These are phyloP conservation scores for Triops cancriformis DNA, from an alignment of 1,140 invertebrate genomes.

Conservation along the genomic window DNA sequence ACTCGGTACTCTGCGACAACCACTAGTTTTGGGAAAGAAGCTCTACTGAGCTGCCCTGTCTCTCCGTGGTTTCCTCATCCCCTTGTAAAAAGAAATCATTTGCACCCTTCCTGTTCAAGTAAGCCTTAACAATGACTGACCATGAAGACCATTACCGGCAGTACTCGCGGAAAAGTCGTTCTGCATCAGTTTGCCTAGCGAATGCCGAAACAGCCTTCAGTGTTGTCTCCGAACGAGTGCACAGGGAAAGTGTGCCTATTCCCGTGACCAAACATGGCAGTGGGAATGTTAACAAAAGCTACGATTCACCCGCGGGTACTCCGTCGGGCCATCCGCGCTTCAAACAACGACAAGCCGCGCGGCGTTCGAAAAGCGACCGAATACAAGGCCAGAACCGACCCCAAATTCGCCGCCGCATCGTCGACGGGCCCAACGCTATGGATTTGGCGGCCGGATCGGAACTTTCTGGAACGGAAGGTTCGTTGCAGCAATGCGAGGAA, in stretches of 20 bases:
- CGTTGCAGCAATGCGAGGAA: neutral
- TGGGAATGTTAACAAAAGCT: neutral
- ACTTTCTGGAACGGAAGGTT: neutral
- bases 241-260: neutral
- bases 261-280: neutral
- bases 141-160: neutral
- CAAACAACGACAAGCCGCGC: constrained; percentile 18
- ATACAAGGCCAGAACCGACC: constrained; percentile 23
- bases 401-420: constrained; percentile 10
- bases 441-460: constrained; percentile 11
- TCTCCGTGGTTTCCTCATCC: neutral
- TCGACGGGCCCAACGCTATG: neutral
- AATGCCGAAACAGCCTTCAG: neutral
- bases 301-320: neutral
- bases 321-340: neutral
- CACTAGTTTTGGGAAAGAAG: constrained; percentile 6
- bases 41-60: neutral
- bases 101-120: neutral
- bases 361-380: constrained; percentile 24
- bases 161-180: neutral
- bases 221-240: neutral
- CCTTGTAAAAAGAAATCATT: neutral
- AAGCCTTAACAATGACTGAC: neutral
- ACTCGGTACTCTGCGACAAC: neutral
- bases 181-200: neutral